phyloP scores from a whole-genome alignment of 1,140 invertebrate species.

The Pseudobourletiella spinata region DNA sequence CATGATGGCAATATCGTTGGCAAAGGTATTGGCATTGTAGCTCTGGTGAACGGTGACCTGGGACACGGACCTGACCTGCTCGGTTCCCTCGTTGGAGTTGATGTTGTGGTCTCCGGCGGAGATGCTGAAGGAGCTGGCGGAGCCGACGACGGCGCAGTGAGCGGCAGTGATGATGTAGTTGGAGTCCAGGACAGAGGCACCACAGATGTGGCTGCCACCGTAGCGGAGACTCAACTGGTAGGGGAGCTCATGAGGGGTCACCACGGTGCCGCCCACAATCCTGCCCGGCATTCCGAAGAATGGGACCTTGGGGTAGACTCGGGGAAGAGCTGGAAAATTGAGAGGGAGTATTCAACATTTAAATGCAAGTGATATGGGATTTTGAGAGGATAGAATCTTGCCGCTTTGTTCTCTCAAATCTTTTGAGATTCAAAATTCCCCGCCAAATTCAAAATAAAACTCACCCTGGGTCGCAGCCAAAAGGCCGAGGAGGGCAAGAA shows the following conservation, averaged over 20 bases:
- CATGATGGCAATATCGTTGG: slow-evolving; percentile 46
- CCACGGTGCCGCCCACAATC: slow-evolving; percentile 36
- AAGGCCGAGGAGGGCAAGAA: neutral
- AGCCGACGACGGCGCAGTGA: slow-evolving; percentile 10
- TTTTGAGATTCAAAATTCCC: neutral
- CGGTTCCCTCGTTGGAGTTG: slow-evolving; percentile 10
- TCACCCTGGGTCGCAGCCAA: neutral
- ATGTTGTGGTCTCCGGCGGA: slow-evolving; percentile 19
- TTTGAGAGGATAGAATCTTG: neutral
- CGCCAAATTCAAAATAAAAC: neutral
- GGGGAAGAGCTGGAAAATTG: slow-evolving; percentile 7
- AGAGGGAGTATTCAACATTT: neutral
- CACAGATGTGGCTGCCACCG: slow-evolving; percentile 21
- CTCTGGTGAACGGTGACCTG: slow-evolving; percentile 14
- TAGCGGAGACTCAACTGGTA: slow-evolving; percentile 11
- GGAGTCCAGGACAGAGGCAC: slow-evolving; percentile 22
- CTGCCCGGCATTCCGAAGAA: neutral
- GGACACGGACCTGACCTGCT: slow-evolving; percentile 8
- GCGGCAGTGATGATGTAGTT: slow-evolving; percentile 27
- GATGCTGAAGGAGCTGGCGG: slow-evolving; percentile 7
- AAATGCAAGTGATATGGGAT: neutral
- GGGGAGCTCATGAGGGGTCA: slow-evolving; percentile 36
- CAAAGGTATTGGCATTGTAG: slow-evolving; percentile 39
- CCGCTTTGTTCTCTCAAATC: too few species aligned
- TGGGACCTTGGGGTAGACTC: neutral